These are phyloP conservation scores for Ptychoptera contaminata DNA, from an alignment of 2,888 invertebrate genomes.

Conservation along the genomic window DNA sequence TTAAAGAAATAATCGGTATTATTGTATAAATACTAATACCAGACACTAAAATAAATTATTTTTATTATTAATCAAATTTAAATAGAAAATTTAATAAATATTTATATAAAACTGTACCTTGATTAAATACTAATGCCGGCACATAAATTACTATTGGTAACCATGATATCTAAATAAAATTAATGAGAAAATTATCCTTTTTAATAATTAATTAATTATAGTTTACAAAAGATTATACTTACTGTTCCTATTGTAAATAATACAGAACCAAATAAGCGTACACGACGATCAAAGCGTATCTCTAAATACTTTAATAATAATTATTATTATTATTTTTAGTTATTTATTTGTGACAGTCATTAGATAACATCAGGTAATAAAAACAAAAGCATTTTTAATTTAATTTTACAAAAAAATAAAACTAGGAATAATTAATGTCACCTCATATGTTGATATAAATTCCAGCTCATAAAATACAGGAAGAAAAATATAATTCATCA, in stretches of 20 bases:
- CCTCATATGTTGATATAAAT: conserved; percentile 62
- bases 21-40: conserved; percentile 67
- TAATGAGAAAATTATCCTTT: background rate
- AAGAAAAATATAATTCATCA: conserved; percentile 43
- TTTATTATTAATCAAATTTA: too few relatives aligned
- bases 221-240: conserved; percentile 23
- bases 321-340: too few relatives aligned
- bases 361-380: too few relatives aligned
- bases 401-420: too few relatives aligned
- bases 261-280: conserved; percentile 52
- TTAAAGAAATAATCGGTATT: conserved; percentile 62
- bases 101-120: conserved; percentile 36
- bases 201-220: conserved; percentile 1
- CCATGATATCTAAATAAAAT: conserved; percentile 19
- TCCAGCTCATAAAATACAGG: conserved; percentile 55
- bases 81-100: conserved; percentile 2
- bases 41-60: conserved; percentile 23
- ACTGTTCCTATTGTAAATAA: conserved; percentile 54
- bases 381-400: too few relatives aligned
- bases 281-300: conserved; percentile 49
- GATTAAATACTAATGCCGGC: conserved; percentile 63
- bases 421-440: conserved; percentile 19
- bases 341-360: too few relatives aligned
- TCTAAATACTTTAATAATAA: conserved; percentile 60
- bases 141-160: conserved; percentile 42